A percentile compares a stretch with the other conserved stretches of the same genome.
These are phyloP conservation scores for Chymomyza costata DNA, from an alignment of 1,140 invertebrate species.

Conservation along the genomic window DNA sequence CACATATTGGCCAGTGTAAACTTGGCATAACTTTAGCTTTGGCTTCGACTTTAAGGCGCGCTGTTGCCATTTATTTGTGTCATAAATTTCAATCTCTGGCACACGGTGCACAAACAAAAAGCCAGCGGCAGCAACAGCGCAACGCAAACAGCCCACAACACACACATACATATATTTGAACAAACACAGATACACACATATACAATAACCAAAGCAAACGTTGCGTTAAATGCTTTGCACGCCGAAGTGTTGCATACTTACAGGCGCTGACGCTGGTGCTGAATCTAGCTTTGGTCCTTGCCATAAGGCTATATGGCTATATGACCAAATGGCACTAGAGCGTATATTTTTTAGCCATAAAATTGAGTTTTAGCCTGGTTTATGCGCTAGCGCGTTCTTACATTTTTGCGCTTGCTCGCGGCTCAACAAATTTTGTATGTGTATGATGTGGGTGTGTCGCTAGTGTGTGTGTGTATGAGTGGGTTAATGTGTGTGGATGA, in stretches of 20 bases:
- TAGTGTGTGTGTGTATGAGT: background rate
- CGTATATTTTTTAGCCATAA: slow-evolving; percentile 49
- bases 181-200: too few relatives aligned
- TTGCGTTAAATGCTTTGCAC: slow-evolving; percentile 43
- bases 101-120: slow-evolving; percentile 10
- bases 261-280: slow-evolving; percentile 23
- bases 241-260: slow-evolving; percentile 45
- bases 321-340: too few relatives aligned
- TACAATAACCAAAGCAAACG: slow-evolving; percentile 8
- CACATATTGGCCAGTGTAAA: too few relatives aligned
- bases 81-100: slow-evolving; percentile 56
- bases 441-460: too few relatives aligned
- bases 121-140: slow-evolving; percentile 2
- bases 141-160: background rate
- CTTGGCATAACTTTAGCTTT: too few relatives aligned
- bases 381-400: slow-evolving; percentile 39
- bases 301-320: too few relatives aligned
- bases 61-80: slow-evolving; percentile 4
- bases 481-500: slow-evolving; percentile 7
- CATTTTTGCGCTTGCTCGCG: slow-evolving; percentile 24
- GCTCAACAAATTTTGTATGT: slow-evolving; percentile 10
- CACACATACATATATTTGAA: slow-evolving; percentile 3
- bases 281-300: too few relatives aligned
- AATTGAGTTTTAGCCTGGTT: slow-evolving; percentile 60
- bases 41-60: slow-evolving; percentile 25